Base-by-base conservation (phyloP, 2,888 invertebrate species). In the Tiliacea citrago region DNA sequence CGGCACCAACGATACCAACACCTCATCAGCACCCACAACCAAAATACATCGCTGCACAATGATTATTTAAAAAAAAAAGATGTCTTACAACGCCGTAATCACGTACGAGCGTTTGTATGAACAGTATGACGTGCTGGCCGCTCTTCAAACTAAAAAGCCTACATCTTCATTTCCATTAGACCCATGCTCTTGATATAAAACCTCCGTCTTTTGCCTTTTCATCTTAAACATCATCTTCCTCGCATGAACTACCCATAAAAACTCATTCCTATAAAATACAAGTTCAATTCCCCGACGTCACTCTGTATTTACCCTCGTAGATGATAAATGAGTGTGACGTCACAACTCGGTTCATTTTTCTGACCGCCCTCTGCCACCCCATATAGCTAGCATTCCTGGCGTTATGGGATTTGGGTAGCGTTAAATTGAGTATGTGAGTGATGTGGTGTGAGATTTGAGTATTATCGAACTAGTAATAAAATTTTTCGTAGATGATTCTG, bases 241-340 rank as follows among this genome's bases (percentile, higher is more conserved):
- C 53, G n/a, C n/a, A 74, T 60, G 53, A 49, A 60, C 51, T 53
- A 18, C 45, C 58, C 58, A 77, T 69, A 67, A 82, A 68, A 79
- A 73, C 74, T 62, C 58, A 70, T 63, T 65, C 71, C 70, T 63
- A 82, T 78, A 82, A 82, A 82, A 86, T 80, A 77, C 73, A 70
- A 75, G 73, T 78, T 67, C 78, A 77, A 87, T 85, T 89, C 88
- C 87, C 87, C 83, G 73, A 80, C 85, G 86, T 86, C 87, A 84
- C 81, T 70, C 68, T 75, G 76, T 83, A 81, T 82, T 81, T 83
- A 74, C 83, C 69, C 75, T 61, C 18, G 66, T 60, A 71, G 68
- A 88, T 90, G 90, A 90, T 90, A 88, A 90, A 90, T 90, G 90
- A 86, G 84, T 85, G 78, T 82, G 86, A 85, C 86, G 86, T 88